Evolutionary conservation across 2,888 invertebrate genomes (phyloP).

Genomic region (Epinotia nisella): DNA sequence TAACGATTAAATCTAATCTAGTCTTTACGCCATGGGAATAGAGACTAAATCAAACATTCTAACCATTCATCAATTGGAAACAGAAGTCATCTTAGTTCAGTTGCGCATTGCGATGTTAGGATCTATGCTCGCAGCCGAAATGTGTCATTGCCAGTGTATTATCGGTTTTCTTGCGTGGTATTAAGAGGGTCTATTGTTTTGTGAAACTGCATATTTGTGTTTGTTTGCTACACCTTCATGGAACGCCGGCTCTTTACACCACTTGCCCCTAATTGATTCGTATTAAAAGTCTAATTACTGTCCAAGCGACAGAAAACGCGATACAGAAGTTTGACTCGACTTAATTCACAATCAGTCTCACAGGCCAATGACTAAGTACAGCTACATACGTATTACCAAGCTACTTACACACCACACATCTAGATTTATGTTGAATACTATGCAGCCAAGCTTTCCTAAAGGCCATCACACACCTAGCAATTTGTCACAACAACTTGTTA

Average conservation of each 20-base stretch:
- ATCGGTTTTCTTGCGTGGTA: background rate
- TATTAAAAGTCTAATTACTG: constrained; percentile 54
- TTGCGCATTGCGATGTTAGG: constrained; percentile 26
- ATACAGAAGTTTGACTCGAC: constrained; percentile 9
- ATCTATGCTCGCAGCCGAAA: background rate
- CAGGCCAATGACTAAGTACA: no score
- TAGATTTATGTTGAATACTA: no score
- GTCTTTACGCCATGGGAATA: background rate
- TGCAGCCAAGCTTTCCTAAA: no score
- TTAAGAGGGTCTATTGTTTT: constrained; percentile 28
- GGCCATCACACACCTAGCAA: no score
- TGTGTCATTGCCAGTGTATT: background rate
- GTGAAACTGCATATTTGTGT: background rate
- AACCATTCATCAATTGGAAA: background rate
- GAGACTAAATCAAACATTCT: background rate
- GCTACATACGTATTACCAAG: no score
- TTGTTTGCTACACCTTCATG: constrained; percentile 43
- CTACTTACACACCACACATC: no score
- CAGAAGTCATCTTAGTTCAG: constrained; percentile 21
- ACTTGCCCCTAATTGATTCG: constrained; percentile 56
- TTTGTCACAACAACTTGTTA: no score
- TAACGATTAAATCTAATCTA: background rate
- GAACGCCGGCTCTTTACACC: constrained; percentile 42
- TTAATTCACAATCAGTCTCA: no score
- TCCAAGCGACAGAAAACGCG: background rate